Conservation (phyloP, 1,140 invertebrate species). For the Araneus ventricosus region DNA sequence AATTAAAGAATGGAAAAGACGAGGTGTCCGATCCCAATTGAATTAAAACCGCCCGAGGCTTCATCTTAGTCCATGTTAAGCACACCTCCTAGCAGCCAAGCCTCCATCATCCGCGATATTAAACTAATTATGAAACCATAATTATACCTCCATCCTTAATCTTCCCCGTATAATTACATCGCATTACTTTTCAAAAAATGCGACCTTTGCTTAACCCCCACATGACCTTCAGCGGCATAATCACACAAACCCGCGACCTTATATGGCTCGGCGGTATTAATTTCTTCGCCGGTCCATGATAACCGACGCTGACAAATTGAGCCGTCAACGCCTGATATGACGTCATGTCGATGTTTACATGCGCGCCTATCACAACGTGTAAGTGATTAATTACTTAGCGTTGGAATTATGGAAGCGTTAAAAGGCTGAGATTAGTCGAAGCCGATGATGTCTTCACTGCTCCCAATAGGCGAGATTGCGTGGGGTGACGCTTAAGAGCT, state of each 20-base stretch:
- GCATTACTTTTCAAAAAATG: slow-evolving; percentile 5
- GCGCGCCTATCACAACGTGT: slow-evolving; percentile 27
- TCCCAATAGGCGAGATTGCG: slow-evolving; percentile 3
- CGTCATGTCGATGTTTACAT: slow-evolving; percentile 62
- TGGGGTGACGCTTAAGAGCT: slow-evolving; percentile 26
- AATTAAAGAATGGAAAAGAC: not conserved
- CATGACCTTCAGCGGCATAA: slow-evolving; percentile 56
- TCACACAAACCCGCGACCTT: slow-evolving; percentile 64
- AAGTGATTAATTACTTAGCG: slow-evolving; percentile 71
- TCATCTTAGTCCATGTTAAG: not conserved
- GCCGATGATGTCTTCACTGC: slow-evolving; percentile 47
- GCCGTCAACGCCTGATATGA: slow-evolving; percentile 68
- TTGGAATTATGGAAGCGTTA: slow-evolving; percentile 66
- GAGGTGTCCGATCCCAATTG: not conserved
- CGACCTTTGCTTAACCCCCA: slow-evolving; percentile 61
- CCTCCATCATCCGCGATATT: slow-evolving; percentile 27
- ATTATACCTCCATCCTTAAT: slow-evolving; percentile 28
- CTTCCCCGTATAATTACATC: slow-evolving; percentile 55
- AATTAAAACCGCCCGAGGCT: not conserved
- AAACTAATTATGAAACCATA: slow-evolving; percentile 55
- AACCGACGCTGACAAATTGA: slow-evolving; percentile 66
- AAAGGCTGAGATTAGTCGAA: slow-evolving; percentile 57
- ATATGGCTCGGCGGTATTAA: slow-evolving; percentile 58
- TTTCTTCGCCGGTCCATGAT: slow-evolving; percentile 51
- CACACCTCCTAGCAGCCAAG: slow-evolving; percentile 16